These are phyloP conservation scores for Phyllotreta cruciferae DNA, from an alignment of 2,888 invertebrate genomes.

Conservation along the genomic window DNA sequence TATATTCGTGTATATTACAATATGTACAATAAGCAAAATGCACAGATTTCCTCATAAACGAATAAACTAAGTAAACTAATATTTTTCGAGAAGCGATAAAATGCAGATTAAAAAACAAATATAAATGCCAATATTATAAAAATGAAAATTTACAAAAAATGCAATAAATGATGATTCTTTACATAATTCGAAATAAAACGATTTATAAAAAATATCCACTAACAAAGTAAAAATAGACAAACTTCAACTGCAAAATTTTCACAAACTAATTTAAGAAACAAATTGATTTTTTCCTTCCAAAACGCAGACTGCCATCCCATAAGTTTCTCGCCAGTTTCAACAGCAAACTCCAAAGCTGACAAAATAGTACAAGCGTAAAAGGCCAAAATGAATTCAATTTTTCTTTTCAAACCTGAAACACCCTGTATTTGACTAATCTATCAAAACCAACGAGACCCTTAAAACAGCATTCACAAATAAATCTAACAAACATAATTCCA, in stretches of 20 bases:
- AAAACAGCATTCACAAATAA: background rate
- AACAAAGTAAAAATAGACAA: background rate
- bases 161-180: background rate
- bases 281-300: background rate
- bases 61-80: background rate
- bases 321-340: too few relatives aligned
- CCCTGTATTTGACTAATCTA: background rate
- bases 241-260: background rate
- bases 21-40: slow-evolving; percentile 22
- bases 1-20: slow-evolving; percentile 18
- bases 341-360: too few relatives aligned
- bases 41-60: slow-evolving; percentile 1
- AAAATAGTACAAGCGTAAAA: too few relatives aligned
- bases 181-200: background rate
- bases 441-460: slow-evolving; percentile 1
- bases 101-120: background rate
- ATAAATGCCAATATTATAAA: background rate
- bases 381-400: too few relatives aligned
- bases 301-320: too few relatives aligned
- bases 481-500: background rate
- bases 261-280: background rate
- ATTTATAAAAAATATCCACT: background rate
- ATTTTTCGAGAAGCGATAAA: background rate
- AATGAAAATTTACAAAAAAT: background rate
- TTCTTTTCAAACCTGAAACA: background rate